These are phyloP conservation scores for Morelia viridis DNA, from an alignment of 2,797 vertebrate genomes.

Conservation along the genomic window DNA sequence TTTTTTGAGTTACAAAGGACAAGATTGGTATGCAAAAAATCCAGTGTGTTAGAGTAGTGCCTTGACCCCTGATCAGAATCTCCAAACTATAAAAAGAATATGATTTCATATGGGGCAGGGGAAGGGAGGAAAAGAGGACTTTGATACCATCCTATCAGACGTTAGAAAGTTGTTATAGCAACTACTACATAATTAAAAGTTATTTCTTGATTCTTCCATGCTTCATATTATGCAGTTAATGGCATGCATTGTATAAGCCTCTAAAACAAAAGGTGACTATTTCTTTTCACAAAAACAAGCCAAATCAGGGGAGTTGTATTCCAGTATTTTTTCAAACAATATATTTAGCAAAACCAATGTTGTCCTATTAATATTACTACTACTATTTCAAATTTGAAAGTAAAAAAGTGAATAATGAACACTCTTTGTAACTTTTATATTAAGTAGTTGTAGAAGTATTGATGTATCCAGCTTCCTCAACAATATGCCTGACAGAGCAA, in stretches of 20 bases:
- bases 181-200: slow-evolving; percentile 32
- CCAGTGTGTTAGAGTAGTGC: neutral
- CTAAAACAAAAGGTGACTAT: slow-evolving; percentile 18
- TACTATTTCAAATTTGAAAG: no score
- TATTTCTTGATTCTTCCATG: neutral
- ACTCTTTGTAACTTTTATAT: no score
- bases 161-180: slow-evolving; percentile 18
- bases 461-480: no score
- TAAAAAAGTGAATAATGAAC: no score
- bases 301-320: neutral
- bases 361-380: no score
- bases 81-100: slow-evolving; percentile 3
- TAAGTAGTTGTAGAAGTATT: no score
- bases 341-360: no score
- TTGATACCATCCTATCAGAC: slow-evolving; percentile 6
- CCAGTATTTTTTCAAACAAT: neutral
- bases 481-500: no score
- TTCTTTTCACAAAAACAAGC: slow-evolving; percentile 17
- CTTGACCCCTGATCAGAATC: neutral
- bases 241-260: slow-evolving; percentile 6
- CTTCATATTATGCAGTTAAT: slow-evolving; percentile 21
- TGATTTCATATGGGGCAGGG: neutral
- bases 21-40: neutral
- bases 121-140: neutral
- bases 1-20: neutral